Evolutionary conservation across 2,888 invertebrate genomes (phyloP).

Genomic region (Drosophila bunnanda): DNA sequence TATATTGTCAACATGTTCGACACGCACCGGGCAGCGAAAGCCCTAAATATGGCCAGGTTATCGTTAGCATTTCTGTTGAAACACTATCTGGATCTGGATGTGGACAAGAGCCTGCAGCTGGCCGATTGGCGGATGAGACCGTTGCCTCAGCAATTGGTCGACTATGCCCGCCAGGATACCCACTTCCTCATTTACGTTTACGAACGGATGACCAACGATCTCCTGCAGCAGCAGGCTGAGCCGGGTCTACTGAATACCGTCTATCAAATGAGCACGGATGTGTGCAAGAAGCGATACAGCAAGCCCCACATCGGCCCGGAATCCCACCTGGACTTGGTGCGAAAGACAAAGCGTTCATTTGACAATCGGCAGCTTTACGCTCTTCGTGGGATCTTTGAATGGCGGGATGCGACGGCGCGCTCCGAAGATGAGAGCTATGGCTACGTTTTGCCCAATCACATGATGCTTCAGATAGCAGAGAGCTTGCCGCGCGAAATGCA

Average conservation of each 20-base stretch:
- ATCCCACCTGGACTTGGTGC: slow-evolving; percentile 91
- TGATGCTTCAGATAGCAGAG: slow-evolving; percentile 96
- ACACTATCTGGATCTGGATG: slow-evolving; percentile 90
- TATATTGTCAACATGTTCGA: slow-evolving; percentile 99
- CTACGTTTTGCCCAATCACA: slow-evolving; percentile 98
- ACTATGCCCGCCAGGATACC: slow-evolving; percentile 97
- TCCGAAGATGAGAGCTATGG: slow-evolving; percentile 95
- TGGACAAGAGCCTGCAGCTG: slow-evolving; percentile 96
- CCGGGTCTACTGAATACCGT: slow-evolving; percentile 89
- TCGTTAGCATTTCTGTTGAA: slow-evolving; percentile 92
- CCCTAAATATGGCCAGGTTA: slow-evolving; percentile 88
- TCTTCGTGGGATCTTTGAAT: slow-evolving; percentile 91
- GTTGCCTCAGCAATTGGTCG: slow-evolving; percentile 90
- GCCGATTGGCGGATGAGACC: slow-evolving; percentile 98
- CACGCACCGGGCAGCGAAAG: slow-evolving; percentile 94
- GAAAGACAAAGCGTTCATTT: slow-evolving; percentile 91
- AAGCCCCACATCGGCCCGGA: slow-evolving; percentile 90
- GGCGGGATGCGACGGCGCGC: slow-evolving; percentile 95
- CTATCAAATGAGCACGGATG: slow-evolving; percentile 89
- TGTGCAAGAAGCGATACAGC: slow-evolving; percentile 92
- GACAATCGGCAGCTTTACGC: slow-evolving; percentile 94
- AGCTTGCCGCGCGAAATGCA: slow-evolving; percentile 95
- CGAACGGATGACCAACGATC: slow-evolving; percentile 90
- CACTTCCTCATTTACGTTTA: slow-evolving; percentile 97
- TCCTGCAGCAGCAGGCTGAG: slow-evolving; percentile 89